Evolutionary conservation across 2,113 vertebrate genomes (phyloP).

Genomic region (Bos taurus): ARS-UCD2.0 NC_037337.1:38809001-38809500

Average conservation of each 20-base stretch:
- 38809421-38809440: neutral
- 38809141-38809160: slow-evolving; percentile 36
- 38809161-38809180: neutral
- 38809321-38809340: neutral
- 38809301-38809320: neutral
- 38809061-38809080: neutral
- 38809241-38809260: slow-evolving; percentile 40
- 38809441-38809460: neutral
- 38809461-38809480: neutral
- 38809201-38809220: neutral
- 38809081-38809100: slow-evolving; percentile 36
- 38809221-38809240: neutral
- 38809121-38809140: slow-evolving; percentile 56
- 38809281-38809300: neutral
- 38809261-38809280: neutral
- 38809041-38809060: slow-evolving; percentile 2
- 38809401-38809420: neutral
- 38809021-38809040: neutral
- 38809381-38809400: neutral
- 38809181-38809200: neutral
- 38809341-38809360: slow-evolving; percentile 35
- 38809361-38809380: neutral
- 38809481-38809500: neutral
- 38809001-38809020: slow-evolving; percentile 65
- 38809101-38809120: slow-evolving; percentile 49